Conservation (phyloP, 2,113 vertebrate genomes). For the Tenebrosternarchus preto region DNA sequence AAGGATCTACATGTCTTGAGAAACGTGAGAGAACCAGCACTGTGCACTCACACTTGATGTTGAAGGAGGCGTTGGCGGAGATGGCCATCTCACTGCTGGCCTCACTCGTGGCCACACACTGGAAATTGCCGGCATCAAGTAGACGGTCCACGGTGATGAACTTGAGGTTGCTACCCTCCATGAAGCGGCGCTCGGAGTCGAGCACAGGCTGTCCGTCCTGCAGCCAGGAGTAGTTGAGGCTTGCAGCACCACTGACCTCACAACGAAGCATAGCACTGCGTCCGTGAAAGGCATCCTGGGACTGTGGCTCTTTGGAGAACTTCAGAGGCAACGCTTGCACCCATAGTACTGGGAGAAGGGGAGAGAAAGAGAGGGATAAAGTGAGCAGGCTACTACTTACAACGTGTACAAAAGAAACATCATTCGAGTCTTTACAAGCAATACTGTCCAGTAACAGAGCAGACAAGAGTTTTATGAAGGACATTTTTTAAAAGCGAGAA, state of each 20-base stretch:
- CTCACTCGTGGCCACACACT: constrained; percentile 78
- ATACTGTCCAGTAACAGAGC: background rate
- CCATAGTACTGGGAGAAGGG: constrained; percentile 62
- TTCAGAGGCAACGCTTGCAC: constrained; percentile 70
- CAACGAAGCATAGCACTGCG: constrained; percentile 95
- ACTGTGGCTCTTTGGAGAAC: constrained; percentile 93
- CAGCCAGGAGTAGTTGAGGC: constrained; percentile 80
- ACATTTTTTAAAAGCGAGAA: background rate
- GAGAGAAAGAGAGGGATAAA: background rate
- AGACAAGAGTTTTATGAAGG: background rate
- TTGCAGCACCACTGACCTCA: constrained; percentile 78
- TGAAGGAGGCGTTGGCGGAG: constrained; percentile 88
- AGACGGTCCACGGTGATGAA: constrained; percentile 84
- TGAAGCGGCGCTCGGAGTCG: constrained; percentile 81
- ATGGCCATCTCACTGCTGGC: constrained; percentile 72
- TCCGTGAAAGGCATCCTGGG: constrained; percentile 93
- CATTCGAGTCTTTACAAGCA: background rate
- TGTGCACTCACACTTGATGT: constrained; percentile 93
- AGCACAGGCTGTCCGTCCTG: constrained; percentile 74
- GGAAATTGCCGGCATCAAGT: constrained; percentile 85
- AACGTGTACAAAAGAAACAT: background rate
- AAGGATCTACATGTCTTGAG: too few species aligned
- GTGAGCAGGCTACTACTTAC: constrained; percentile 11
- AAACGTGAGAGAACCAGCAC: too few species aligned
- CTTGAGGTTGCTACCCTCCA: constrained; percentile 90